Evolutionary conservation across 2,888 invertebrate genomes (phyloP).

Genomic region (Drosophila bunnanda): DNA sequence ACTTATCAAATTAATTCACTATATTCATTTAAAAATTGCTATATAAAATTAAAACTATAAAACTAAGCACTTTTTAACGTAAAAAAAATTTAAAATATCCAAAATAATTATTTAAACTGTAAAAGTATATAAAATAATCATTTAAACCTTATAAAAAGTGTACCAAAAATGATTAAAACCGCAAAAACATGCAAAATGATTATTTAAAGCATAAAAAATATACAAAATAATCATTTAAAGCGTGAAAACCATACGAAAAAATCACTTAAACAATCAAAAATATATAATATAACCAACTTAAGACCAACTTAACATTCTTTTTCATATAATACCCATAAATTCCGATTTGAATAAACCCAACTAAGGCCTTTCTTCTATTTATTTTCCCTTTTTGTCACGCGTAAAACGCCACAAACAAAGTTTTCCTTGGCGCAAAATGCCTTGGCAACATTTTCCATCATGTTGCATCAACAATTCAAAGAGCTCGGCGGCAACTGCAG

Average conservation of each 20-base stretch:
- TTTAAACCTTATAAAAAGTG: too few relatives aligned
- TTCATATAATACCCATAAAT: not conserved
- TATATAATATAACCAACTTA: not conserved
- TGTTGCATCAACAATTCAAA: slow-evolving; percentile 35
- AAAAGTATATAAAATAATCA: too few relatives aligned
- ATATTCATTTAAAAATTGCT: too few relatives aligned
- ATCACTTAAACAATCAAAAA: not conserved
- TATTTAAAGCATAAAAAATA: too few relatives aligned
- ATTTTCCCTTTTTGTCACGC: not conserved
- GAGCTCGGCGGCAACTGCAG: slow-evolving; percentile 8
- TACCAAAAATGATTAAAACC: too few relatives aligned
- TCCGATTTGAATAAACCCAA: not conserved
- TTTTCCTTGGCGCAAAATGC: not conserved
- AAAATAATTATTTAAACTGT: too few relatives aligned
- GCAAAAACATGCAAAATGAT: too few relatives aligned
- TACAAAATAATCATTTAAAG: not conserved
- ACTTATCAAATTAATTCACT: too few relatives aligned
- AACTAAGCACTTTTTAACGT: too few relatives aligned
- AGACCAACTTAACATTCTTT: not conserved
- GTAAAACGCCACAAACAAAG: not conserved
- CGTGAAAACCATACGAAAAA: too few relatives aligned
- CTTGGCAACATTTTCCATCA: slow-evolving; percentile 56
- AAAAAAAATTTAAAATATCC: too few relatives aligned
- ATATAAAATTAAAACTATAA: too few relatives aligned
- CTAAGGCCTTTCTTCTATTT: not conserved